Evolutionary conservation across 1,140 invertebrate genomes (phyloP), one percentile per base, ranked within the genome.

Genomic region (Neodiprion pinetum): DNA sequence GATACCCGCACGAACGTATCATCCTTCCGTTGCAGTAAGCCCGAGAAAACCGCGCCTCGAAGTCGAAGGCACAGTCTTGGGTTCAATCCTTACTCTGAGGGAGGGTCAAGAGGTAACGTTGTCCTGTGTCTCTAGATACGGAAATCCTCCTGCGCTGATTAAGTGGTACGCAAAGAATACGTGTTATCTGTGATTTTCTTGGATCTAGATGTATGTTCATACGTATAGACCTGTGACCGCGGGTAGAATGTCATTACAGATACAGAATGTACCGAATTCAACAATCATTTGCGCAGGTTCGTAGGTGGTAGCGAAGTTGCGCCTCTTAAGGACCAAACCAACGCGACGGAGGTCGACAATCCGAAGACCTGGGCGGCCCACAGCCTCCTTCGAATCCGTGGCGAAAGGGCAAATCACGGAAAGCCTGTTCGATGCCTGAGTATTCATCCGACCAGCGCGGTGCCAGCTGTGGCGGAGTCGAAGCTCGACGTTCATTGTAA

Each of bases 401-500:
- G 95, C 71, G 91, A 91, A 70, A 93, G 95, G 80, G 92, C 93
- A 21, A 92, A 95, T 72, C 94, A 96, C 84, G 93, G 94, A 67
- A 90, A 92, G 70, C 92, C 91, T 72, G 90, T 97, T 74, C 90
- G 93, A 74, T 97, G 96, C 83, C 90, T 96, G 12, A 94, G 95
- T 21, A 88, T 94, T 61, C 96, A 97, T 84, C 94, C 96, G 70
- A 94, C 95, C 3, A 96, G 95, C 83, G 87, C 91, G n/a, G 89
- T 92, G 65, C 89, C 76, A 91, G 91, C 91, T 77, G 90, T 91
- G 23, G 90, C 92, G 21, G 91, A 92, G 78, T 94, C 94, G 49
- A 90, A 92, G 77, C 88, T 97, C 67, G 94, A 97, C 86, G 92
- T 97, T 77, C 95, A 95, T 83, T 97, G 96, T 97, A 89, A 94